Evolutionary conservation across 2,888 invertebrate species (phyloP), one percentile per base, ranked within the genome.

Genomic region (Macrophya annulata): DNA sequence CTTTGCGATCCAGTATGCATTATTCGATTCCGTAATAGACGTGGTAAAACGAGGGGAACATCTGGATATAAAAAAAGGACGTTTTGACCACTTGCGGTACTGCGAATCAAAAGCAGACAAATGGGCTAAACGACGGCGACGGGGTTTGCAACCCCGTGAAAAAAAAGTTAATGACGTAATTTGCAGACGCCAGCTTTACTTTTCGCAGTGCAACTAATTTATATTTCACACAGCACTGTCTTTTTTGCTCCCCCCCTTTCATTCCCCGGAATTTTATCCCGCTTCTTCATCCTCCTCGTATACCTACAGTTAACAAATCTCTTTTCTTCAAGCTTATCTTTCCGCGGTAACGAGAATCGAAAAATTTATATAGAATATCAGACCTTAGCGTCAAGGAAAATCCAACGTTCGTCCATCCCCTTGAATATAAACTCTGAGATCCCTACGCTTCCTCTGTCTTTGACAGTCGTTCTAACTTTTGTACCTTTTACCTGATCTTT

Each of bases 381-480:
- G 51, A 40, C 79, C 6, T 17, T n/a, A 31, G 37, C 15, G 37
- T 62, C 21, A 21, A 21, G 43, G 12, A 21, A 77, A 55, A 51
- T 51, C 37, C 77, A n/a, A 12, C 51, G 17, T 55, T 17, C 55
- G 12, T 81, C 62, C n/a, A 81, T 59, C 81, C 62, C 59, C 81
- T 59, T 81, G 81, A 81, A 81, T 25, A 25, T 25, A 25, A 21
- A 59, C 15, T 15, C 43, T n/a, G 37, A 59, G 15, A 51, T 37
- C 40, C 40, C 62, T 12, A 8, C 81, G 40, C 25, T 62, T 81
- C 21, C 62, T 59, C 81, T 81, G 81, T 62, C 59, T 62, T 62
- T 81, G 81, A 81, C 81, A 81, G 81, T 62, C 81, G 81, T 81
- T 81, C 21, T 81, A 81, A 81, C 81, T 81, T 81, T 43, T 12